Conservation (phyloP, 2,113 vertebrate species). For the Steatornis caripensis region DNA sequence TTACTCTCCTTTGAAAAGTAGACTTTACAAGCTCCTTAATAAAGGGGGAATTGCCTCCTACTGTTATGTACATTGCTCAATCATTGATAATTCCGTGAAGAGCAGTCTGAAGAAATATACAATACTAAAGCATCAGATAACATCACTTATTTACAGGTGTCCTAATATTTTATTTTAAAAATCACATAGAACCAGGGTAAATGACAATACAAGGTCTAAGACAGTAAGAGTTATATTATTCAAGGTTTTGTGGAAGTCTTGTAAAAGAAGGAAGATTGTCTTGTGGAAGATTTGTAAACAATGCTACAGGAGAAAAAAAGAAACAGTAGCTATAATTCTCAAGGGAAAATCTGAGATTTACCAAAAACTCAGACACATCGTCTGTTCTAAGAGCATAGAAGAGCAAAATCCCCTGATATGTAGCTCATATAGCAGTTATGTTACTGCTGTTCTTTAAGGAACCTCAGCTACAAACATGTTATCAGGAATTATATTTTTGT, state of each 20-base stretch:
- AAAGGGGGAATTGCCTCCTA: neutral
- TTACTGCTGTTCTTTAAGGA: neutral
- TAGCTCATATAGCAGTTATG: neutral
- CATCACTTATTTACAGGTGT: neutral
- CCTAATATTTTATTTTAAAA: neutral
- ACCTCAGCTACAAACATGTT: neutral
- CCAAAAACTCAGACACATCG: neutral
- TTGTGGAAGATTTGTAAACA: neutral
- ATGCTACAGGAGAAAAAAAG: neutral
- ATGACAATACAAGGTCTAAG: neutral
- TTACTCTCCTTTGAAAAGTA: neutral
- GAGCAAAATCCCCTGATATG: neutral
- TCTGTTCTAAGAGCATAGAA: neutral
- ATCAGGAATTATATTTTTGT: neutral
- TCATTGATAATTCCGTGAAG: neutral
- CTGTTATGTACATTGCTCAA: neutral
- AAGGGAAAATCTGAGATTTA: neutral
- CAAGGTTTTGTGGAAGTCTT: neutral
- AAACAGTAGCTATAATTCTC: neutral
- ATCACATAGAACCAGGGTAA: neutral
- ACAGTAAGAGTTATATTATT: neutral
- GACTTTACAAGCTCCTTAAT: neutral
- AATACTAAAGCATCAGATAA: neutral
- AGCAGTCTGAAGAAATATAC: neutral
- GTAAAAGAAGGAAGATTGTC: too few species aligned